Conservation (phyloP, 2,797 vertebrate species). For the Dipus sagitta region DNA sequence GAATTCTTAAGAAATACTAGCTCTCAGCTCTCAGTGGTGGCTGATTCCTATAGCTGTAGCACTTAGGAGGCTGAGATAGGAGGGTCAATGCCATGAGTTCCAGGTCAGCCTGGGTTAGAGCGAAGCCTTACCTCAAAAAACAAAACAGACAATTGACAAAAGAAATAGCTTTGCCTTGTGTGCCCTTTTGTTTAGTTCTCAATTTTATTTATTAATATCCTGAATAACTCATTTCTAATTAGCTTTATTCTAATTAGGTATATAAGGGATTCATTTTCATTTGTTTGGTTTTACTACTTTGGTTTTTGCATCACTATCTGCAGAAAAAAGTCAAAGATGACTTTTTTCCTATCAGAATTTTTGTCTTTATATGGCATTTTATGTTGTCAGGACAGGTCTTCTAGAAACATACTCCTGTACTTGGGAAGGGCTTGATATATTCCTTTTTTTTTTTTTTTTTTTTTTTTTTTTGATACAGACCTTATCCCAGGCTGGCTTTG, state of each 20-base stretch:
- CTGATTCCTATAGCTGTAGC: too few relatives aligned
- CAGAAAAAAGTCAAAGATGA: not conserved
- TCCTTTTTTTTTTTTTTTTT: not conserved
- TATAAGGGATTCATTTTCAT: not conserved
- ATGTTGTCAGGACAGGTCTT: not conserved
- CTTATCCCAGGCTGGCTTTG: not conserved
- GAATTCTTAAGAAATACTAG: constrained; percentile 59
- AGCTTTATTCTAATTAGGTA: constrained; percentile 43
- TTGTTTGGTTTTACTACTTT: constrained; percentile 40
- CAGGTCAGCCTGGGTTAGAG: too few relatives aligned
- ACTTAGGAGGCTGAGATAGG: too few relatives aligned
- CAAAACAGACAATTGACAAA: too few relatives aligned
- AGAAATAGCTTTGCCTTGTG: too few relatives aligned
- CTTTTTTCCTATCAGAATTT: constrained; percentile 32
- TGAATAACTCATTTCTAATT: constrained; percentile 17
- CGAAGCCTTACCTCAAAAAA: too few relatives aligned
- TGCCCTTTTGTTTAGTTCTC: constrained; percentile 43
- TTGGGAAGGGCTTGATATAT: not conserved
- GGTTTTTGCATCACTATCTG: constrained; percentile 47
- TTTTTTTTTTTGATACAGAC: not conserved
- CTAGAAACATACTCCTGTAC: not conserved
- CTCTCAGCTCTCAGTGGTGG: not conserved
- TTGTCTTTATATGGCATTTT: constrained; percentile 20
- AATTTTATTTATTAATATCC: constrained; percentile 41
- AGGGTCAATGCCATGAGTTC: too few relatives aligned